phyloP scores from a whole-genome alignment of 2,113 vertebrate species.

The Okapia johnstoni region DNA sequence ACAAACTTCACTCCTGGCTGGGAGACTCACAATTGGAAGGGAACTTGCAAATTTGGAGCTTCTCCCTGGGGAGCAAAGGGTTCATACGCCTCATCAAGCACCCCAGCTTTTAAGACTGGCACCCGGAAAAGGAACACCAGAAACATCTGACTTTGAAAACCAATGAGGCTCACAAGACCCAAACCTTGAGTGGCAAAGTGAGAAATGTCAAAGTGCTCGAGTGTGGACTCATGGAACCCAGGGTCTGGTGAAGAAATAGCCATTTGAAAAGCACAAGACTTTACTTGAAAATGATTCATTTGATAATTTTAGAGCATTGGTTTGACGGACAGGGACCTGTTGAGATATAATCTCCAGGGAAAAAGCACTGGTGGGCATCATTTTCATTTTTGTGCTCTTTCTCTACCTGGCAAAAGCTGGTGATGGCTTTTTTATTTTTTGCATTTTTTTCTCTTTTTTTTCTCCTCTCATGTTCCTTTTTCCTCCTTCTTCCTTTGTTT shows the following conservation, averaged over 20 bases:
- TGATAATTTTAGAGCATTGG: not conserved
- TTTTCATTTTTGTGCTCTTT: not conserved
- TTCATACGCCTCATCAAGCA: not conserved
- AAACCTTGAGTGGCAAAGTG: not conserved
- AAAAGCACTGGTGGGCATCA: not conserved
- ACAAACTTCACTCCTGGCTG: not conserved
- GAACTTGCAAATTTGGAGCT: not conserved
- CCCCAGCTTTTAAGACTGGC: not conserved
- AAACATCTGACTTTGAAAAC: not conserved
- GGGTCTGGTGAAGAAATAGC: not conserved
- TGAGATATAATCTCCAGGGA: not conserved
- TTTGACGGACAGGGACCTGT: not conserved
- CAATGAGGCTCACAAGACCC: not conserved
- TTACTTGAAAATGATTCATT: not conserved
- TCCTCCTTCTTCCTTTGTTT: not conserved
- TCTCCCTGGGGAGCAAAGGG: not conserved
- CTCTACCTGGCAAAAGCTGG: not conserved
- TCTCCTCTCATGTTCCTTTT: not conserved
- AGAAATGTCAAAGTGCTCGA: rapidly evolving
- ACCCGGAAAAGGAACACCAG: not conserved
- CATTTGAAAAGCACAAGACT: not conserved
- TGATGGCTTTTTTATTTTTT: not conserved
- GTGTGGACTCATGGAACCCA: not conserved
- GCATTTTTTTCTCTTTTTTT: not conserved
- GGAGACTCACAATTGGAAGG: not conserved